Percentiles rank a stretch among this genome's conserved stretches.
Conservation (phyloP, 1,140 invertebrate genomes). For the Zaprionus africanus region DNA sequence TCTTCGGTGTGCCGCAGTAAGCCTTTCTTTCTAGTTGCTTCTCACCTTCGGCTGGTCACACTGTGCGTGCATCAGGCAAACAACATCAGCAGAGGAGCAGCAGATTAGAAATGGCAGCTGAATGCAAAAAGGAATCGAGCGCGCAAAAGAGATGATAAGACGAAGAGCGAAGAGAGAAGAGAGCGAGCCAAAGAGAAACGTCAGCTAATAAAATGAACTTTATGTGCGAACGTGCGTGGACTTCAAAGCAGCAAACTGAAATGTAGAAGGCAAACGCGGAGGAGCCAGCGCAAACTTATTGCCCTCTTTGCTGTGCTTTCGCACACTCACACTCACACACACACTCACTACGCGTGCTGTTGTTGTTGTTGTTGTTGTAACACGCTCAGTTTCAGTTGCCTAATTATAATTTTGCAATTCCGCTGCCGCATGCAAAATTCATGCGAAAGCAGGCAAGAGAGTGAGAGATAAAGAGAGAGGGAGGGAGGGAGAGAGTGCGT, state of each 20-base stretch:
- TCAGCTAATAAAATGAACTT: conserved; percentile 81
- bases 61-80: conserved; percentile 19
- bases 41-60: conserved; percentile 23
- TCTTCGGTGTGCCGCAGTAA: not conserved
- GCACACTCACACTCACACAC: not conserved
- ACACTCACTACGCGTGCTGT: not conserved
- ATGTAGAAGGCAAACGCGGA: not conserved
- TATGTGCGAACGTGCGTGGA: conserved; percentile 76
- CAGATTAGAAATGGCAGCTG: conserved; percentile 44
- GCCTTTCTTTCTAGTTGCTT: not conserved
- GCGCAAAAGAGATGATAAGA: not conserved
- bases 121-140: conserved; percentile 40
- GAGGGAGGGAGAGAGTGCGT: not conserved
- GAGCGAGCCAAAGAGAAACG: conserved; percentile 43
- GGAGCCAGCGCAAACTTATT: conserved; percentile 16
- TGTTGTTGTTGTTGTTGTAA: conserved; percentile 21
- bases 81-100: conserved; percentile 2
- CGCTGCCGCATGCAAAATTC: conserved; percentile 78
- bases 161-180: not conserved
- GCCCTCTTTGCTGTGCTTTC: conserved; percentile 20
- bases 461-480: not conserved
- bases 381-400: conserved; percentile 51
- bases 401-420: conserved; percentile 82
- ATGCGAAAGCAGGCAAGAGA: conserved; percentile 36
- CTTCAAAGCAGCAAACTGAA: conserved; percentile 32